Evolutionary conservation across 2,113 vertebrate genomes (phyloP).

Genomic region (Tachysurus vachellii): DNA sequence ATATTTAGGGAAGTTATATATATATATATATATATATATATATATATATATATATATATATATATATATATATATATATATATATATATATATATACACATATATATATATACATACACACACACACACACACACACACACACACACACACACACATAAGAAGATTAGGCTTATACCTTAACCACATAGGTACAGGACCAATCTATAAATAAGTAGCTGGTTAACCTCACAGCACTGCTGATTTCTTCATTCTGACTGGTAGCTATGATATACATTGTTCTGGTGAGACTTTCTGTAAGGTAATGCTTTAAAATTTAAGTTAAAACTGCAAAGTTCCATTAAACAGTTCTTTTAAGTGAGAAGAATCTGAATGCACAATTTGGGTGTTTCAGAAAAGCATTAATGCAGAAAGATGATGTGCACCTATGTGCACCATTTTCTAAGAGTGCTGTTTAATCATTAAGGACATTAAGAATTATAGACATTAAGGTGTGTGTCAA

Average conservation of each 20-base stretch:
- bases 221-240: not conserved
- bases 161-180: not conserved
- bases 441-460: not conserved
- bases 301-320: not conserved
- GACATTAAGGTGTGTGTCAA: not conserved
- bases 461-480: no score
- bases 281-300: not conserved
- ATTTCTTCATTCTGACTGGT: not conserved
- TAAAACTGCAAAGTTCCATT: not conserved
- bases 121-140: no score
- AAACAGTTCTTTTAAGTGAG: not conserved
- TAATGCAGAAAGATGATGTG: not conserved
- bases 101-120: no score
- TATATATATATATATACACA: no score
- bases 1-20: not conserved
- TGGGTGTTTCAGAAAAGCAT: not conserved
- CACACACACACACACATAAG: no score
- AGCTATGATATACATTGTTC: not conserved
- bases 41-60: no score
- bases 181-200: not conserved
- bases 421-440: not conserved
- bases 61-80: no score
- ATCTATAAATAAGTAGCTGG: not conserved
- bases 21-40: no score
- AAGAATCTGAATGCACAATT: not conserved